phyloP scores from a whole-genome alignment of 2,113 vertebrate species.

The Tachysurus fulvidraco region DNA sequence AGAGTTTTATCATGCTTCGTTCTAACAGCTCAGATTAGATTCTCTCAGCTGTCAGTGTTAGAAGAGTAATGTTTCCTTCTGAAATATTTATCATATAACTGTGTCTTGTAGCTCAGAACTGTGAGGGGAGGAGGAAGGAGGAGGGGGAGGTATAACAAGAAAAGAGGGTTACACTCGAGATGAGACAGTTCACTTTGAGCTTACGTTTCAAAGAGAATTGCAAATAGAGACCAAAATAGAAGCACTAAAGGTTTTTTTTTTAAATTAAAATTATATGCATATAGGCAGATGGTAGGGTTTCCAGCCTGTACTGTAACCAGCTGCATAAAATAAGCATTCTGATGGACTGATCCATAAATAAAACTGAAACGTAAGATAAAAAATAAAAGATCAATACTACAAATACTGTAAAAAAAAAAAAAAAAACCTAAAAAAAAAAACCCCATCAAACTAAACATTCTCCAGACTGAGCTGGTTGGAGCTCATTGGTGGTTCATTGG shows the following conservation, averaged over 20 bases:
- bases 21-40: not conserved
- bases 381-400: not conserved
- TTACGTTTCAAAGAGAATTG: constrained; percentile 25
- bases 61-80: constrained; percentile 15
- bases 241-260: not conserved
- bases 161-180: not conserved
- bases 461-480: not conserved
- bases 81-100: constrained; percentile 51
- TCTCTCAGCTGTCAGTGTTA: not conserved
- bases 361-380: not conserved
- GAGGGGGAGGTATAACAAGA: not conserved
- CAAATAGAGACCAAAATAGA: constrained; percentile 20
- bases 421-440: not conserved
- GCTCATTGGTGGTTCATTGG: not conserved
- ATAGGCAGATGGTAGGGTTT: not conserved
- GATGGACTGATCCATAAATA: not conserved
- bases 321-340: not conserved
- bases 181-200: constrained; percentile 16
- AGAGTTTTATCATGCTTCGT: not conserved
- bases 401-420: not conserved
- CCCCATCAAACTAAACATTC: not conserved
- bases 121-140: not conserved
- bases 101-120: constrained; percentile 73
- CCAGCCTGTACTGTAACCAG: not conserved
- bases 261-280: not conserved